phyloP scores from a whole-genome alignment of 2,888 invertebrate species.

The Erynnis tages region DNA sequence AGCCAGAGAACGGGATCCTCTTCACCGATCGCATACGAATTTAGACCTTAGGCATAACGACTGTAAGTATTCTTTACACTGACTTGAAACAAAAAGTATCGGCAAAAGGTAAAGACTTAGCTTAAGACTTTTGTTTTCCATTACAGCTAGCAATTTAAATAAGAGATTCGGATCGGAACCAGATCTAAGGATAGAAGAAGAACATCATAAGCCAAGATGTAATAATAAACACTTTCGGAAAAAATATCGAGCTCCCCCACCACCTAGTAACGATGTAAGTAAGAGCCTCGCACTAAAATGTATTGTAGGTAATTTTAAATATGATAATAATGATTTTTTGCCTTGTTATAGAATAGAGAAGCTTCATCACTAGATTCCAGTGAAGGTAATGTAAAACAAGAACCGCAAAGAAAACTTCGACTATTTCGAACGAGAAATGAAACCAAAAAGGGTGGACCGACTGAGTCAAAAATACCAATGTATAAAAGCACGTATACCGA shows the following conservation, averaged over 20 bases:
- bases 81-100: neutral
- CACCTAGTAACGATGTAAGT: conserved; percentile 73
- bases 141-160: conserved; percentile 53
- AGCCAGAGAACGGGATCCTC: conserved; percentile 64
- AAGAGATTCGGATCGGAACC: conserved; percentile 89
- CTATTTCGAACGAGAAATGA: conserved; percentile 89
- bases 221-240: conserved; percentile 83
- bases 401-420: conserved; percentile 81
- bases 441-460: conserved; percentile 80
- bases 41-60: conserved; percentile 66
- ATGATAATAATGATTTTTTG: conserved; percentile 22
- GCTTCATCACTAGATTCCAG: conserved; percentile 83
- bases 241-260: conserved; percentile 89
- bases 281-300: no score
- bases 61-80: conserved; percentile 46
- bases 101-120: neutral
- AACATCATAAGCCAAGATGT: conserved; percentile 55
- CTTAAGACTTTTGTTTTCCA: neutral
- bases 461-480: conserved; percentile 53
- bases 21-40: conserved; percentile 75
- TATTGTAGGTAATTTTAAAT: no score
- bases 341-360: conserved; percentile 61
- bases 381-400: conserved; percentile 72
- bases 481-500: conserved; percentile 59
- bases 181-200: conserved; percentile 81